Evolutionary conservation across 2,113 vertebrate genomes (phyloP), one percentile per base, ranked within the genome.

Genomic region (Lagenorhynchus albirostris): DNA sequence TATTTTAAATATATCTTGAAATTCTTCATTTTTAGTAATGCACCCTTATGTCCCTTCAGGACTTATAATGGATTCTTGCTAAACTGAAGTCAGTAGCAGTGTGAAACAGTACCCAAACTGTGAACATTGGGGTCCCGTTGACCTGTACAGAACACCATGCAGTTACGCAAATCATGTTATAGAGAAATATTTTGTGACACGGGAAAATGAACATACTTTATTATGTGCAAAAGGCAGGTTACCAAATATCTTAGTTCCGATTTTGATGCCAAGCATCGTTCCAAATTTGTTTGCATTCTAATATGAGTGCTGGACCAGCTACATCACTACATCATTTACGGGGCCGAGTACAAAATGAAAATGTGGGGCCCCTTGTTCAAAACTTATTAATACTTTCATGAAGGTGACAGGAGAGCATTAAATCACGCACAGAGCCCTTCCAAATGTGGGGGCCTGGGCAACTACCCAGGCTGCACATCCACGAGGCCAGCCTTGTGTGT

Each of bases 1-100:
- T 73, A 62, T 84, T 83, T 95, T 58, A 88, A 93, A 73, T 67
- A 67, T 3, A 53, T 68, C 38, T 33, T 50, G 38, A 91, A 80
- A 76, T 68, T 93, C 23, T 90, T 89, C 82, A 87, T 71, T 81
- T 95, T 96, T 58, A 91, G 6, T 90, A 68, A 86, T 36, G 13
- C n/a, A 10, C 33, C 23, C 60, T 65, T 21, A 62, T 55, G 74
- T 65, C 18, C 31, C 18, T 92, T 96, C 14, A 67, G 50, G 12
- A 60, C 53, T 95, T 88, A 73, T 21, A 73, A 85, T 21, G 13
- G 36, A 67, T 58, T 47, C 12, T 86, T 76, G 13, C 38, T 80
- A 84, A 91, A 91, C n/a, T 50, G n/a, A 82, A 89, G 21, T 31
- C 26, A 76, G 47, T 55, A 68, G 26, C 44, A 89, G 7, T n/a